phyloP scores from a whole-genome alignment of 2,113 vertebrate species.

The Tyrannus savana region DNA sequence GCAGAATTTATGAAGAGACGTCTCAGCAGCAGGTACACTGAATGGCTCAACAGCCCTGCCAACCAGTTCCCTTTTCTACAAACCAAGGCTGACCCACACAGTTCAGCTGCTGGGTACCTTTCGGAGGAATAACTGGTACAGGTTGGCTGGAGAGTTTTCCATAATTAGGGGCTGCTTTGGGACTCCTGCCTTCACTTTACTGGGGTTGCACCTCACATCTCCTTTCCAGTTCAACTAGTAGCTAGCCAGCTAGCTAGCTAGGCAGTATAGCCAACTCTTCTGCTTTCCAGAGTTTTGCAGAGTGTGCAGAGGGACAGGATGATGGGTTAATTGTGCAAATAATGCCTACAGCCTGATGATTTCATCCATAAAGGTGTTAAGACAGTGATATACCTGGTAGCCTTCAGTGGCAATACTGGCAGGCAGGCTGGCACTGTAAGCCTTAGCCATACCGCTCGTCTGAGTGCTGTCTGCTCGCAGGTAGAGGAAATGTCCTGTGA shows the following conservation, averaged over 20 bases:
- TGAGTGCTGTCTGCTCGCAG: constrained; percentile 71
- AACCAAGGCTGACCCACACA: background rate
- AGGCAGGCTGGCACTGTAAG: constrained; percentile 78
- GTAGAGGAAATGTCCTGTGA: constrained; percentile 84
- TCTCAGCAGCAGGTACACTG: background rate
- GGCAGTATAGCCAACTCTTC: background rate
- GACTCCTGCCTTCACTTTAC: background rate
- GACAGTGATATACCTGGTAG: constrained; percentile 77
- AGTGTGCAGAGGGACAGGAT: background rate
- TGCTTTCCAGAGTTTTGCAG: background rate
- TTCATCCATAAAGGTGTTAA: background rate
- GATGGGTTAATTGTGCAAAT: background rate
- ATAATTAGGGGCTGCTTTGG: background rate
- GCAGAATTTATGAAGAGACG: background rate
- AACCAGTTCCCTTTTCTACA: background rate
- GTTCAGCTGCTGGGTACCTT: background rate
- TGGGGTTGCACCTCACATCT: background rate
- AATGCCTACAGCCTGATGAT: background rate
- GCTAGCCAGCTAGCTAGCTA: background rate
- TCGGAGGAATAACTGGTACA: background rate
- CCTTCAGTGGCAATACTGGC: constrained; percentile 58
- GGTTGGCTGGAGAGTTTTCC: background rate
- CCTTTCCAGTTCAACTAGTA: background rate
- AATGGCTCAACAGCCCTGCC: background rate
- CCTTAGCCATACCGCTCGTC: constrained; percentile 50